A percentile compares a stretch with the other conserved stretches of the same genome.
Conservation (phyloP, 1,140 invertebrate genomes). For the Amphibalanus amphitrite region DNA sequence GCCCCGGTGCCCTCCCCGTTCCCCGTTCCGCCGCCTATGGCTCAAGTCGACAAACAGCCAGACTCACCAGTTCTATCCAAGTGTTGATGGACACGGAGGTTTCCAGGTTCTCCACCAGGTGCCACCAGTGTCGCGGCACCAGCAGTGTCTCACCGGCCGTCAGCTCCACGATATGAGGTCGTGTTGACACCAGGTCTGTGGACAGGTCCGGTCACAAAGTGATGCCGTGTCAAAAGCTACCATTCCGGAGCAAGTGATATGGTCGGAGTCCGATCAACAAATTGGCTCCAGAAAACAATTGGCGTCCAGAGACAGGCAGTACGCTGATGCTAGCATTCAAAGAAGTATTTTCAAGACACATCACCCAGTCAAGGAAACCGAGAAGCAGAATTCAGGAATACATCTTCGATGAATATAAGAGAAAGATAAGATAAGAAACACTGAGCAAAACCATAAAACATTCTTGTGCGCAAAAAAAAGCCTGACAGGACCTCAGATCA, state of each 20-base stretch:
- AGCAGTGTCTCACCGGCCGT: conserved; percentile 69
- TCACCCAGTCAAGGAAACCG: background rate
- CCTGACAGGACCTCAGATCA: too few species aligned
- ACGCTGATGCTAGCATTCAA: background rate
- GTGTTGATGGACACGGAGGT: conserved; percentile 62
- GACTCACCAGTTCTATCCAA: conserved; percentile 50
- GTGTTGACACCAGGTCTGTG: conserved; percentile 25
- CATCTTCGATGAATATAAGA: too few species aligned
- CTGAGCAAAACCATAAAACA: too few species aligned
- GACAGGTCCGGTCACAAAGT: conserved; percentile 13
- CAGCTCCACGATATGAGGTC: conserved; percentile 41
- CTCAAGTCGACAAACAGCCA: too few species aligned
- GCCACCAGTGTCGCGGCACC: conserved; percentile 87
- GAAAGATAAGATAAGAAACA: too few species aligned
- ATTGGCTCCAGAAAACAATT: too few species aligned
- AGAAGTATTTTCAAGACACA: background rate
- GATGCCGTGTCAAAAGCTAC: conserved; percentile 10
- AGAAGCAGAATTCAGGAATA: too few species aligned
- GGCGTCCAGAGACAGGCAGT: background rate
- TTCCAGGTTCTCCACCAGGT: conserved; percentile 73
- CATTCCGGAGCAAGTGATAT: too few species aligned
- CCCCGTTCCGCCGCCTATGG: too few species aligned
- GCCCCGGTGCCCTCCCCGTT: too few species aligned
- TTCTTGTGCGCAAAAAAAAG: too few species aligned
- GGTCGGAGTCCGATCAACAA: too few species aligned